These are phyloP conservation scores for Scylla paramamosain DNA, from an alignment of 1,140 invertebrate species.

Conservation along the genomic window DNA sequence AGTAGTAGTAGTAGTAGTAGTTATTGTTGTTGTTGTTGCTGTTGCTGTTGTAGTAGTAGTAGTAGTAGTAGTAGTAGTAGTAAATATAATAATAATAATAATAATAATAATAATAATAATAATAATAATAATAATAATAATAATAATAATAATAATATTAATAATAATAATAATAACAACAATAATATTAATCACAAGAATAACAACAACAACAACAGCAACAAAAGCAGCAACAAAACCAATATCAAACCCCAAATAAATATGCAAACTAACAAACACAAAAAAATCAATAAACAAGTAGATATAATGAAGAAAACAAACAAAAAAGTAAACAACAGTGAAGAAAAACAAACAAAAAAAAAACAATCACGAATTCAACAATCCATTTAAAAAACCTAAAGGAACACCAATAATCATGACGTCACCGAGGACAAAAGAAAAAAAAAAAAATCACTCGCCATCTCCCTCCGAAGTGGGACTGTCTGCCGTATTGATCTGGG, in stretches of 20 bases:
- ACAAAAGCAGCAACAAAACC: slow-evolving; percentile 15
- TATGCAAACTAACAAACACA: slow-evolving; percentile 27
- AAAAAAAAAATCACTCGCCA: not conserved
- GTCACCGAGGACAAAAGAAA: not conserved
- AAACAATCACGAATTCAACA: not conserved
- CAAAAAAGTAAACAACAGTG: not conserved
- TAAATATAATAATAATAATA: not conserved
- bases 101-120: not conserved
- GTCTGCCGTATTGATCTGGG: slow-evolving; percentile 46
- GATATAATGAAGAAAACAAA: not conserved
- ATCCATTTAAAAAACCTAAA: not conserved
- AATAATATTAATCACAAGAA: not conserved
- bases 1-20: no score
- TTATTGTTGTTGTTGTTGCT: no score
- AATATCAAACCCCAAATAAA: not conserved
- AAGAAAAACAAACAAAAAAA: not conserved
- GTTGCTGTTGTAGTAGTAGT: no score
- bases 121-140: not conserved
- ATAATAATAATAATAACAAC: not conserved
- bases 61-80: no score
- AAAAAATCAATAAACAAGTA: slow-evolving; percentile 29
- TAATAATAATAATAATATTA: slow-evolving; percentile 11
- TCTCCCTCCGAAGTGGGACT: slow-evolving; percentile 21
- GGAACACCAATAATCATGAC: not conserved
- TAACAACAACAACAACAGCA: slow-evolving; percentile 28